Conservation (phyloP, 2,888 invertebrate species). For the Drosophila recens region DNA sequence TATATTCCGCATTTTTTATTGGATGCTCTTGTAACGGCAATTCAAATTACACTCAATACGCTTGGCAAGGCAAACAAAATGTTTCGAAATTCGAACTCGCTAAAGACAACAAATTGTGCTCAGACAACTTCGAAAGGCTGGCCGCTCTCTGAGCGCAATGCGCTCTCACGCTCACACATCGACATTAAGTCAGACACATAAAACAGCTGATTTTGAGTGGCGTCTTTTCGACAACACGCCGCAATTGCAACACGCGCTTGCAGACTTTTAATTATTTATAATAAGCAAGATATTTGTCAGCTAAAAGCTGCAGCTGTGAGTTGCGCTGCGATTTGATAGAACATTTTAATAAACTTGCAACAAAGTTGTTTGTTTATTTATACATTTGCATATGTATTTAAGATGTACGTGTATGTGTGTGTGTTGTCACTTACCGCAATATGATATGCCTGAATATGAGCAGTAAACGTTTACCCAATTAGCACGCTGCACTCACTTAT, state of each 20-base stretch:
- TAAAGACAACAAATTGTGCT: neutral
- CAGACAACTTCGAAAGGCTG: neutral
- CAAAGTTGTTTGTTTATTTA: neutral
- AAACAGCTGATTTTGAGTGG: conserved; percentile 47
- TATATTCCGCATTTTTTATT: neutral
- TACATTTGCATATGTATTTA: neutral
- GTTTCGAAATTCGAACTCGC: conserved; percentile 22
- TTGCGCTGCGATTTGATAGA: neutral
- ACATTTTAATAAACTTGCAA: neutral
- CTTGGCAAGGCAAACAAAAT: neutral
- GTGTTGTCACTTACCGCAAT: conserved; percentile 24
- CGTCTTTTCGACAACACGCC: conserved; percentile 30
- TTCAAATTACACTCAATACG: conserved; percentile 9
- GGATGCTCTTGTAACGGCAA: neutral
- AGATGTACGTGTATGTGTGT: neutral
- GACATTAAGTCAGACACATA: conserved; percentile 19
- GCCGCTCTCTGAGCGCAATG: conserved; percentile 5
- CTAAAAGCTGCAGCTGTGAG: neutral
- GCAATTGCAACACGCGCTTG: conserved; percentile 33
- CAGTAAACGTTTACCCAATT: neutral
- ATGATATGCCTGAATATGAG: neutral
- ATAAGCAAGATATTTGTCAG: neutral
- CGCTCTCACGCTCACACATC: conserved; percentile 17
- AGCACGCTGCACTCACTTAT: neutral
- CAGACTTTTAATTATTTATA: neutral